Percentiles rank a stretch among this genome's conserved stretches.
Evolutionary conservation across 2,797 vertebrate genomes (phyloP).

Genomic region (Mormyrus hasselquistii): DNA sequence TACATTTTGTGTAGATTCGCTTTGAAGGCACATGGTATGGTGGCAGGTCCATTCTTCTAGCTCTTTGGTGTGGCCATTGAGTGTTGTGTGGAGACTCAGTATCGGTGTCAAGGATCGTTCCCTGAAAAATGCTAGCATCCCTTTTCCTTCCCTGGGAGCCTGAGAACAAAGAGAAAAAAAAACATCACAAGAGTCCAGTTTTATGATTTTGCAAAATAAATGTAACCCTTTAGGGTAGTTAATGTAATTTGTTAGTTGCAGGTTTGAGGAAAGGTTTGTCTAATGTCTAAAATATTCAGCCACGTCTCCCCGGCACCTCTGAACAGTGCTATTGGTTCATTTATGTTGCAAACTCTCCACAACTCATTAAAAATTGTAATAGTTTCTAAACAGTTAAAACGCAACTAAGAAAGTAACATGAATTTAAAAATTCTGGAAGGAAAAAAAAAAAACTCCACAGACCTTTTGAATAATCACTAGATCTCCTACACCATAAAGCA

Average conservation of each 20-base stretch:
- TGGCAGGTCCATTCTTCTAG: not conserved
- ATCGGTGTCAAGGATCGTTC: not conserved
- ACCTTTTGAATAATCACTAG: not conserved
- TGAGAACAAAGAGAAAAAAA: not conserved
- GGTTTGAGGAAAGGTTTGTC: not conserved
- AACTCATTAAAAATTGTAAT: not conserved
- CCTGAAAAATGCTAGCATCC: not conserved
- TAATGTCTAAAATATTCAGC: not conserved
- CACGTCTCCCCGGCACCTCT: not conserved
- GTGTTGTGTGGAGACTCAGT: not conserved
- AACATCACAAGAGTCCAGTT: not conserved
- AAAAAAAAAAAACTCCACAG: not conserved
- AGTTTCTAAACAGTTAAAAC: not conserved
- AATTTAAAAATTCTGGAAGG: not conserved
- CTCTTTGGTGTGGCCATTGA: not conserved
- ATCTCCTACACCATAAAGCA: not conserved
- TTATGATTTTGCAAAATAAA: not conserved
- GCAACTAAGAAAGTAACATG: not conserved
- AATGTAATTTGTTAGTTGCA: conserved; percentile 1
- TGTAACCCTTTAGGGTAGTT: not conserved
- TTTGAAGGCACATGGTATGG: not conserved
- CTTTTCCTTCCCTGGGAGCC: conserved; percentile 20
- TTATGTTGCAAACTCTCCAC: not conserved
- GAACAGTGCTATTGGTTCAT: not conserved
- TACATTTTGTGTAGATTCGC: not conserved